Evolutionary conservation across 2,888 invertebrate species (phyloP).

Genomic region (Exephanes ischioxanthus): DNA sequence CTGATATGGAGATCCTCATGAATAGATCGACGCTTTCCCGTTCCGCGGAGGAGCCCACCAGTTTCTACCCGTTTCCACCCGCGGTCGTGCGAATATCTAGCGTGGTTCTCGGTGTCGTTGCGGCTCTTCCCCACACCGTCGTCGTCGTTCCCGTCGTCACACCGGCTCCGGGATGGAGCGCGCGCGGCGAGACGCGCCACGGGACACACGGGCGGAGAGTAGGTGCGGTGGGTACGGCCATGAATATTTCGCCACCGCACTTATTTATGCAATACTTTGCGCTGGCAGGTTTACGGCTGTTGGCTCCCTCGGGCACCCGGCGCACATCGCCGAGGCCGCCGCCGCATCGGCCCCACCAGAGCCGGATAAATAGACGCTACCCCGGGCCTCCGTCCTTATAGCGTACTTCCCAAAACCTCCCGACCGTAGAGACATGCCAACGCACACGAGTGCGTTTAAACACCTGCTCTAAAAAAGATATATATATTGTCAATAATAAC

Average conservation of each 20-base stretch:
- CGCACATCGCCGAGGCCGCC: slow-evolving; percentile 34
- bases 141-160: slow-evolving; percentile 46
- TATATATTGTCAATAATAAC: slow-evolving; percentile 25
- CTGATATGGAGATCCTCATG: slow-evolving; percentile 82
- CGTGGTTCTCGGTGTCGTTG: slow-evolving; percentile 52
- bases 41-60: slow-evolving; percentile 33
- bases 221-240: slow-evolving; percentile 78
- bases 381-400: slow-evolving; percentile 49
- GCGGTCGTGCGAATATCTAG: slow-evolving; percentile 56
- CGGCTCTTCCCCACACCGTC: slow-evolving; percentile 37
- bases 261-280: slow-evolving; percentile 85
- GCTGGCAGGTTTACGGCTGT: slow-evolving; percentile 84
- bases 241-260: slow-evolving; percentile 84
- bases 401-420: slow-evolving; percentile 20
- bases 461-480: slow-evolving; percentile 30
- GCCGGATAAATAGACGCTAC: slow-evolving; percentile 69
- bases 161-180: slow-evolving; percentile 11
- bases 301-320: slow-evolving; percentile 73
- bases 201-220: slow-evolving; percentile 32
- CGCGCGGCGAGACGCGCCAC: slow-evolving; percentile 71
- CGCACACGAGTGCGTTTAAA: slow-evolving; percentile 8
- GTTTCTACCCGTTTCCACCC: slow-evolving; percentile 17
- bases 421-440: slow-evolving; percentile 28
- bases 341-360: slow-evolving; percentile 48
- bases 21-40: slow-evolving; percentile 82